Conservation (phyloP, 1,140 invertebrate species). For the Euschistus heros region DNA sequence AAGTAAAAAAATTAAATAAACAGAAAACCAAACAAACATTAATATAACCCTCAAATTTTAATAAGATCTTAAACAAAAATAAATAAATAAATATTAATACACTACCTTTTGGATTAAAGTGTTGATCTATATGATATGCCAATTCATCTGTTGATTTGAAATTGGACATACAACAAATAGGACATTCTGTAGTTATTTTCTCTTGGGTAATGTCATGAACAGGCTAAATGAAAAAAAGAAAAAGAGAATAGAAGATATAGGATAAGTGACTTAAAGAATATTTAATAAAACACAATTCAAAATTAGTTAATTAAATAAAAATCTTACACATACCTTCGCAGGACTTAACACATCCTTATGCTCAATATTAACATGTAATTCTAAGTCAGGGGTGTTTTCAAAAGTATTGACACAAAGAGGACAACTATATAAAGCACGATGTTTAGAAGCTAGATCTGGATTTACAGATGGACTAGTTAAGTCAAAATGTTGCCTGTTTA, state of each 20-base stretch:
- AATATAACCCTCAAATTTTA: too few relatives aligned
- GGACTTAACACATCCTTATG: constrained; percentile 62
- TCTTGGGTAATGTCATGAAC: constrained; percentile 24
- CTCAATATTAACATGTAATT: constrained; percentile 75
- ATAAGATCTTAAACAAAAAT: constrained; percentile 1
- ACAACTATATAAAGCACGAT: constrained; percentile 44
- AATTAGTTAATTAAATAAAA: not conserved
- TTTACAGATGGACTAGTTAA: constrained; percentile 60
- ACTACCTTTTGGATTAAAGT: constrained; percentile 44
- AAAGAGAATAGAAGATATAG: not conserved
- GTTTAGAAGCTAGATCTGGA: constrained; percentile 36
- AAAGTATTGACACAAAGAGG: constrained; percentile 63
- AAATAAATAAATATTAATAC: not conserved
- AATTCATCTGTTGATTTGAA: constrained; percentile 43
- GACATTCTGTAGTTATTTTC: constrained; percentile 36
- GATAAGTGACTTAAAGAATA: not conserved
- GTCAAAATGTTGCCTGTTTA: constrained; percentile 74
- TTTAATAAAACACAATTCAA: not conserved
- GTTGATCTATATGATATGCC: constrained; percentile 57
- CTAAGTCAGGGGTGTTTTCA: constrained; percentile 60
- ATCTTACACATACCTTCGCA: constrained; percentile 30
- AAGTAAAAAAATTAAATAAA: too few relatives aligned
- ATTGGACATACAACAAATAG: constrained; percentile 42
- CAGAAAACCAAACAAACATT: too few relatives aligned
- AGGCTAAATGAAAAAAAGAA: constrained; percentile 23